Percentiles rank a stretch among this genome's conserved stretches.
Evolutionary conservation across 2,888 invertebrate species (phyloP).

Genomic region (Agriotes lineatus): DNA sequence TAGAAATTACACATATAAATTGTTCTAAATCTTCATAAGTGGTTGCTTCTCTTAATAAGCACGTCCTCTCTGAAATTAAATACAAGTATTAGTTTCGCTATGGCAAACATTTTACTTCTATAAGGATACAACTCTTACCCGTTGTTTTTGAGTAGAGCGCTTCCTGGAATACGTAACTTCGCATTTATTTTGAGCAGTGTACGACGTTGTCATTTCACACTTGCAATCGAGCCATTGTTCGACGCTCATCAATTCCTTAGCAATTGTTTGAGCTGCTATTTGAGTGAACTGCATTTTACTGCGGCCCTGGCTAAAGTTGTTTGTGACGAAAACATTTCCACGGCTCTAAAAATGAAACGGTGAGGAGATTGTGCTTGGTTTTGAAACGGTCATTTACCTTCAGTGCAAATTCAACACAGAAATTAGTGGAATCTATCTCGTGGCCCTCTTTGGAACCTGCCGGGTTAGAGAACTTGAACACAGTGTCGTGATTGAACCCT

Average conservation of each 20-base stretch:
- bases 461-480: not conserved
- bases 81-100: no score
- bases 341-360: slow-evolving; percentile 25
- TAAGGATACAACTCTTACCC: no score
- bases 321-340: slow-evolving; percentile 10
- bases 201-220: slow-evolving; percentile 54
- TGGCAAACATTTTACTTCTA: no score
- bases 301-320: not conserved
- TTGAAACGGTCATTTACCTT: not conserved
- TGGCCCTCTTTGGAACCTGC: not conserved
- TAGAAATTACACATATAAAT: no score
- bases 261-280: slow-evolving; percentile 67
- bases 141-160: not conserved
- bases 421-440: not conserved
- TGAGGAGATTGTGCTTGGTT: no score
- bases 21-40: no score
- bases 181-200: slow-evolving; percentile 56
- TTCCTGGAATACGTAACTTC: slow-evolving; percentile 47
- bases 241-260: slow-evolving; percentile 62
- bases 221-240: slow-evolving; percentile 67
- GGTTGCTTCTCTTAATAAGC: no score
- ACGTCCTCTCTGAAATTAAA: no score
- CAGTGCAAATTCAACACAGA: slow-evolving; percentile 11
- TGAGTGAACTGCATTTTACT: slow-evolving; percentile 43
- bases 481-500: slow-evolving; percentile 6